Percentiles rank a stretch among this genome's conserved stretches.
These are phyloP conservation scores for Ornithorhynchus anatinus DNA, from an alignment of 2,113 vertebrate genomes.

Conservation along the genomic window DNA sequence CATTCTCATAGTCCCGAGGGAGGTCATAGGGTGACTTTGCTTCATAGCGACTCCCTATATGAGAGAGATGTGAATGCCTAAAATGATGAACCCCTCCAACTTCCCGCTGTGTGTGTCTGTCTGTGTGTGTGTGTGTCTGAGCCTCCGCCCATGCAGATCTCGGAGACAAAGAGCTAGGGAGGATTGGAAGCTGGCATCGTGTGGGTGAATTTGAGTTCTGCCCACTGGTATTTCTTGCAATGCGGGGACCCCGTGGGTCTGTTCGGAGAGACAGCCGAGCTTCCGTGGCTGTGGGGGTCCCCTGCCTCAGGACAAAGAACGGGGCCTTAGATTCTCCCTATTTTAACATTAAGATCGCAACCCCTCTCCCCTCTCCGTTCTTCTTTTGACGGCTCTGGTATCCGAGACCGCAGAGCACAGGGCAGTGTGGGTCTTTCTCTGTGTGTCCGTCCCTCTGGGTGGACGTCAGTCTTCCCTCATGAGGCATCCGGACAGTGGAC, in stretches of 20 bases:
- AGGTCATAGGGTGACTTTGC: background rate
- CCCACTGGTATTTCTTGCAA: background rate
- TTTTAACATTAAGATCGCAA: background rate
- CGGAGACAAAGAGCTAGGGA: slow-evolving; percentile 6
- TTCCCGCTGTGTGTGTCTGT: background rate
- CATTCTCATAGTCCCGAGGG: background rate
- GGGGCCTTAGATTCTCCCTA: background rate
- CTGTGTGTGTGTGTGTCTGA: background rate
- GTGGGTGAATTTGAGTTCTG: background rate
- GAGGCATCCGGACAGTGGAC: background rate
- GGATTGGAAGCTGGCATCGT: background rate
- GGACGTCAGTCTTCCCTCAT: background rate
- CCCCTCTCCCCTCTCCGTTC: background rate
- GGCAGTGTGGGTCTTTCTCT: background rate
- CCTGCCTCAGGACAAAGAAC: background rate
- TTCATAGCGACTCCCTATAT: background rate
- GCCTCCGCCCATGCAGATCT: slow-evolving; percentile 40
- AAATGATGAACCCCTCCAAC: background rate
- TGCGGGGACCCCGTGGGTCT: background rate
- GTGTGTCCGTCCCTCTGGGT: background rate
- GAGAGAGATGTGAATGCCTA: background rate
- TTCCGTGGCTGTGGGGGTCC: background rate
- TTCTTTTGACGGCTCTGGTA: background rate
- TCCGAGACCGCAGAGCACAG: background rate
- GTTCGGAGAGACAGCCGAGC: background rate